phyloP scores from a whole-genome alignment of 2,888 invertebrate genomes.

The Troides oblongomaculatus region DNA sequence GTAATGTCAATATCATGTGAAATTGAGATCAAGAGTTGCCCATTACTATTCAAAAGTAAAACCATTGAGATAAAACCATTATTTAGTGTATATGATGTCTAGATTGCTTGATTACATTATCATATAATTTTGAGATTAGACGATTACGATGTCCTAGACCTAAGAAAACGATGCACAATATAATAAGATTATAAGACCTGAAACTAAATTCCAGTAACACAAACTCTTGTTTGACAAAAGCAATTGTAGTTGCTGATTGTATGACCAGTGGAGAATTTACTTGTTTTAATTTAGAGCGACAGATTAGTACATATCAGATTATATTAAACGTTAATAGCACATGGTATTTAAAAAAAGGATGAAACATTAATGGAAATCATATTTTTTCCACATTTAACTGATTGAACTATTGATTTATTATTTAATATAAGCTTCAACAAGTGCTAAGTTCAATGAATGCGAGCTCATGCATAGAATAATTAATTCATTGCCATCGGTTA shows the following conservation, averaged over 20 bases:
- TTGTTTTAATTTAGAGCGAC: background rate
- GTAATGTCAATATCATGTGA: too few relatives aligned
- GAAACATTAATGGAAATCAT: background rate
- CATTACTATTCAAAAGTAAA: too few relatives aligned
- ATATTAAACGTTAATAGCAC: background rate
- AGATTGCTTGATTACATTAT: too few relatives aligned
- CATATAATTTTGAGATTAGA: too few relatives aligned
- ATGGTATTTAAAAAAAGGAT: background rate
- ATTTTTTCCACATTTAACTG: background rate
- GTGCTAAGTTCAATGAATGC: slow-evolving; percentile 53
- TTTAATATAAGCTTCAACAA: slow-evolving; percentile 29
- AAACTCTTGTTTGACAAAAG: background rate
- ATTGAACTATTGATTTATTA: background rate
- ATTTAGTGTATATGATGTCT: too few relatives aligned
- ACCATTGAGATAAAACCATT: too few relatives aligned
- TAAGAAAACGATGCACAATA: background rate
- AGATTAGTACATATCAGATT: background rate
- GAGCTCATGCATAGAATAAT: slow-evolving; percentile 60
- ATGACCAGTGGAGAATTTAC: background rate
- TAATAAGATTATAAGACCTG: background rate
- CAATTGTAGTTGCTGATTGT: background rate
- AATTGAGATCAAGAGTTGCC: too few relatives aligned
- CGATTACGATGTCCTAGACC: too few relatives aligned
- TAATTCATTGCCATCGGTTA: slow-evolving; percentile 64
- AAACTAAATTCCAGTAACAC: background rate